A percentile compares a stretch with the other conserved stretches of the same genome.
These are phyloP conservation scores for Lontra canadensis DNA, from an alignment of 2,113 vertebrate genomes.

Conservation along the genomic window DNA sequence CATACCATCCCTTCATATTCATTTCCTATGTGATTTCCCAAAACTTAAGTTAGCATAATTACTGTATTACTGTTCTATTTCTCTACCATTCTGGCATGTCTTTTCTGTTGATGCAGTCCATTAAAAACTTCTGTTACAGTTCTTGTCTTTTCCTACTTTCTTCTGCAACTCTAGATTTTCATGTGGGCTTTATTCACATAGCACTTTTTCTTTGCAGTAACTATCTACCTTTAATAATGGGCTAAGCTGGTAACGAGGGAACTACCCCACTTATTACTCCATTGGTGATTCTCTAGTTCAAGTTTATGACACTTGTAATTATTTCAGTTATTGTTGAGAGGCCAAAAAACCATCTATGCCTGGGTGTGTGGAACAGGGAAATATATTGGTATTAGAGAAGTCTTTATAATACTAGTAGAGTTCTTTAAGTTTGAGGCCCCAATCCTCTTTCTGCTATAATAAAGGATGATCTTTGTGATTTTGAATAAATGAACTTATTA, in stretches of 20 bases:
- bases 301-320: neutral
- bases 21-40: conserved; percentile 23
- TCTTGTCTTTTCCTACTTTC: conserved; percentile 8
- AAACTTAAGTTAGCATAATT: neutral
- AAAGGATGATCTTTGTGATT: neutral
- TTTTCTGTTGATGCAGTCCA: neutral
- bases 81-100: neutral
- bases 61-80: neutral
- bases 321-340: conserved; percentile 31
- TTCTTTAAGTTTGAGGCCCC: neutral
- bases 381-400: neutral
- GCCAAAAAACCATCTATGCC: neutral
- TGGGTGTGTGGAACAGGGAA: neutral
- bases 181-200: neutral
- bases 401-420: neutral
- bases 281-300: neutral
- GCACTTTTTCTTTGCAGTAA: neutral
- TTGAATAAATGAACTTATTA: conserved; percentile 13
- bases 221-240: neutral
- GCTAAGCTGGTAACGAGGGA: neutral
- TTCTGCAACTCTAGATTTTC: conserved; percentile 41
- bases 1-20: neutral
- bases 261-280: neutral
- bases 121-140: neutral
- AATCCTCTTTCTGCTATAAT: neutral